Percentiles rank a stretch among this genome's conserved stretches.
Conservation (phyloP, 2,888 invertebrate genomes). For the Heliconius sara region DNA sequence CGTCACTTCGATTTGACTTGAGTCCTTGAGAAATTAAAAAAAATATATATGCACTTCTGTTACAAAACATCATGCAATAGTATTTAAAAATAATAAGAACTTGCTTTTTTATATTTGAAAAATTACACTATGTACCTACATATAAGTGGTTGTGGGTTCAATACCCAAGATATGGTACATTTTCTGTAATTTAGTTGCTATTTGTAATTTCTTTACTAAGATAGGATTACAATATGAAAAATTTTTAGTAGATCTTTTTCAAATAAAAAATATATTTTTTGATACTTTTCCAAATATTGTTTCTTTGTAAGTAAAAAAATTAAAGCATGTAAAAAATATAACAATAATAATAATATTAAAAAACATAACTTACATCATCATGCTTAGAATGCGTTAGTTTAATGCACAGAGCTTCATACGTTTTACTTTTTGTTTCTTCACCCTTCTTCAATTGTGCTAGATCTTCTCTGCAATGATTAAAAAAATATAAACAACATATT, state of each 20-base stretch:
- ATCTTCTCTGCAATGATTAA: conserved; percentile 82
- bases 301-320: not conserved
- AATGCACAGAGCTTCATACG: conserved; percentile 92
- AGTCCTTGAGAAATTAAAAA: conserved; percentile 26
- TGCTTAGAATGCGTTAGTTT: conserved; percentile 68
- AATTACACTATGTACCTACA: too few relatives aligned
- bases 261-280: too few relatives aligned
- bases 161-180: too few relatives aligned
- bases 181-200: too few relatives aligned
- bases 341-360: not conserved
- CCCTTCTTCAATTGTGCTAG: conserved; percentile 90
- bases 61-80: not conserved
- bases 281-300: too few relatives aligned
- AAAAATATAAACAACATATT: too few relatives aligned
- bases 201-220: too few relatives aligned
- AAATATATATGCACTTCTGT: not conserved
- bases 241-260: too few relatives aligned
- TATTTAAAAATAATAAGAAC: too few relatives aligned
- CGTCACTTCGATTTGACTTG: conserved; percentile 61
- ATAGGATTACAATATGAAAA: too few relatives aligned
- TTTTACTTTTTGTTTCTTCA: conserved; percentile 94
- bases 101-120: too few relatives aligned
- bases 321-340: not conserved
- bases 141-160: too few relatives aligned
- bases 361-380: conserved; percentile 51